These are phyloP conservation scores for Tadarida brasiliensis DNA, from an alignment of 2,797 vertebrate genomes.

Conservation along the genomic window DNA sequence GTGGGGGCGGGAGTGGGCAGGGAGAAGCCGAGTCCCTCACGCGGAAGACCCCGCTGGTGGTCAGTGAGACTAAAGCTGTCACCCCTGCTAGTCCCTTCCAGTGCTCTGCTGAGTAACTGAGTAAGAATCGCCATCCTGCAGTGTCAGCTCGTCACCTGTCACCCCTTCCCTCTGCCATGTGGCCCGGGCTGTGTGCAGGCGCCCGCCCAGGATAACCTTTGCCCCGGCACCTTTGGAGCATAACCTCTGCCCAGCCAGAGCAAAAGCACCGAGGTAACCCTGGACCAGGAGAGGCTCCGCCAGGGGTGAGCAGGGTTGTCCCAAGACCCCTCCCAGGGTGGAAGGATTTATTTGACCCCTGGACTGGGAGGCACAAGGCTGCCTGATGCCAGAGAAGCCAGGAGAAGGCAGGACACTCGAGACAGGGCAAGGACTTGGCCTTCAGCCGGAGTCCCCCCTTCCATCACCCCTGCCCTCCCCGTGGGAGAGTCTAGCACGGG, in stretches of 20 bases:
- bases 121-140: constrained; percentile 81
- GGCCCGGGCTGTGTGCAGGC: not conserved
- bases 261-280: rapidly evolving
- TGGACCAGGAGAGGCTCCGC: rapidly evolving
- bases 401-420: not conserved
- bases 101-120: constrained; percentile 85
- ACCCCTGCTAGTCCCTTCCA: constrained; percentile 70
- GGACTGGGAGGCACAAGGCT: not conserved
- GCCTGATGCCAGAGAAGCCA: not conserved
- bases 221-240: not conserved
- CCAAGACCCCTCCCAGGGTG: not conserved
- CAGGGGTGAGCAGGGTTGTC: too few species aligned
- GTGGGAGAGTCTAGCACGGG: rapidly evolving
- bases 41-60: not conserved
- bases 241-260: too few species aligned
- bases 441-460: not conserved
- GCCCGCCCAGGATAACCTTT: not conserved
- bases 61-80: constrained; percentile 78
- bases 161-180: not conserved
- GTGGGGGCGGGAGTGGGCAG: too few species aligned
- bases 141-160: constrained; percentile 73
- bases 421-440: not conserved
- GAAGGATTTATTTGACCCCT: not conserved
- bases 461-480: too few species aligned
- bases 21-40: not conserved